Conservation (phyloP, 2,113 vertebrate genomes). For the Nycticorax nycticorax region DNA sequence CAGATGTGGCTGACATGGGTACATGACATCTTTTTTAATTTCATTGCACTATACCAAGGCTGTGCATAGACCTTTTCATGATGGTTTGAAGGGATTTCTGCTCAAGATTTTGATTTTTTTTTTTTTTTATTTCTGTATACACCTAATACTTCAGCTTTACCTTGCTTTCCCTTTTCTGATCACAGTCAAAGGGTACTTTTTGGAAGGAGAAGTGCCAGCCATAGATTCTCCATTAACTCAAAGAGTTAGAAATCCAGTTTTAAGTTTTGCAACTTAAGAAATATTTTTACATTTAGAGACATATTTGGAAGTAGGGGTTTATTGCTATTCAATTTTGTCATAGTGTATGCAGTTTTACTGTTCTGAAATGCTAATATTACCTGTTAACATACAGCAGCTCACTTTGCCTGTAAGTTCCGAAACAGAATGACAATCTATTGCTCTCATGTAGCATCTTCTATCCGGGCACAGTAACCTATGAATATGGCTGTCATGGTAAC, state of each 20-base stretch:
- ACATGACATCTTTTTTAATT: conserved; percentile 72
- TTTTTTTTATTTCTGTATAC: background rate
- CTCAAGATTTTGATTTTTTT: background rate
- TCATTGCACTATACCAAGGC: conserved; percentile 40
- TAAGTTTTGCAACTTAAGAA: background rate
- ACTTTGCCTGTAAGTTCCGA: background rate
- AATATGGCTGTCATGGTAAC: background rate
- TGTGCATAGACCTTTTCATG: conserved; percentile 15
- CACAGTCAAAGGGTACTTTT: background rate
- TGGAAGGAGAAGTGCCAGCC: background rate
- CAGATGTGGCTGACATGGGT: conserved; percentile 74
- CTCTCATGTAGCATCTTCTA: background rate
- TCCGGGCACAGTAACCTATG: background rate
- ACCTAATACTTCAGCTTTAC: background rate
- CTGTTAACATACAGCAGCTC: background rate
- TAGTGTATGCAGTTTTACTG: background rate
- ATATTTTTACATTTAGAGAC: background rate
- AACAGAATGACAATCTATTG: background rate
- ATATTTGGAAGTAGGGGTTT: background rate
- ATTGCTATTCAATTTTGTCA: background rate
- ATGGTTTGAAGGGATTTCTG: conserved; percentile 26
- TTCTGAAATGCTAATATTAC: background rate
- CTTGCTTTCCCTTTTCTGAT: background rate
- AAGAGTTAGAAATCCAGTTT: background rate
- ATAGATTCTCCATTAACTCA: background rate